phyloP scores from a whole-genome alignment of 2,113 vertebrate genomes.

The Lasiurus cinereus region DNA sequence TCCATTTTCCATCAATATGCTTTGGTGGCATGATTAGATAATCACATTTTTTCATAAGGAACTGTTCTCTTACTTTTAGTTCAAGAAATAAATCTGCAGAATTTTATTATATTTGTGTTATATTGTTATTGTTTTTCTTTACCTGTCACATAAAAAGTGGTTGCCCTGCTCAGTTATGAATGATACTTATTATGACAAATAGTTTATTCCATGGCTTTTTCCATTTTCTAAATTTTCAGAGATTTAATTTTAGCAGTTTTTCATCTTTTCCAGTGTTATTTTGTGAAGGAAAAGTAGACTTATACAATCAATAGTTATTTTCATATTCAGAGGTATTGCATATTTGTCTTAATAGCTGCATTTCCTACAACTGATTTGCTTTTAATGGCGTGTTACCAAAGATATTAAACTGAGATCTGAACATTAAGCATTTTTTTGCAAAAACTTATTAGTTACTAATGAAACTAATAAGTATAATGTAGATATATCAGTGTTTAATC shows the following conservation, averaged over 20 bases:
- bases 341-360: background rate
- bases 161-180: background rate
- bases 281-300: background rate
- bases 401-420: conserved; percentile 53
- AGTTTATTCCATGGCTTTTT: conserved; percentile 47
- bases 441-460: too few species aligned
- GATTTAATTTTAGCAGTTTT: conserved; percentile 48
- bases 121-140: conserved; percentile 52
- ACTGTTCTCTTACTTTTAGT: conserved; percentile 52
- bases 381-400: conserved; percentile 35
- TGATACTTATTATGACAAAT: conserved; percentile 43
- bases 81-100: conserved; percentile 35
- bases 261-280: background rate
- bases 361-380: conserved; percentile 36
- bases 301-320: conserved; percentile 22
- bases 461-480: conserved; percentile 28
- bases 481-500: background rate
- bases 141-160: conserved; percentile 51
- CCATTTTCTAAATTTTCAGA: conserved; percentile 57
- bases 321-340: conserved; percentile 9
- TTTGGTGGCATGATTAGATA: conserved; percentile 49
- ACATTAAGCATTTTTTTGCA: conserved; percentile 10
- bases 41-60: conserved; percentile 72
- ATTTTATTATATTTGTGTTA: conserved; percentile 56
- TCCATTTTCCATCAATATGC: conserved; percentile 40